phyloP scores from a whole-genome alignment of 92 coral and sea anemone species.

The Nematostella vectensis region DNA sequence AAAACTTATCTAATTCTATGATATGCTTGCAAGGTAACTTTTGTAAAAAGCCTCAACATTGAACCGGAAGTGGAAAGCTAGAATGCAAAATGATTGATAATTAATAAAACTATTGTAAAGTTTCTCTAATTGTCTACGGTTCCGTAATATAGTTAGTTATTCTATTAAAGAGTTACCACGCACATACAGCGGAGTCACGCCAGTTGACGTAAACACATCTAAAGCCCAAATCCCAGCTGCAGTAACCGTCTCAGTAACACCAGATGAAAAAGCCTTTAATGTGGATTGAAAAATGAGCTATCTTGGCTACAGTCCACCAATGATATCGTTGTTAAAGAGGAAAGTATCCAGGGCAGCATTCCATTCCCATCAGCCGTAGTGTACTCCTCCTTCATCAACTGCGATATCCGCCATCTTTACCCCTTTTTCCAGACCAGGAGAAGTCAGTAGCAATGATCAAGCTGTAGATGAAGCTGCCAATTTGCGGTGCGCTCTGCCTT shows the following conservation, averaged over 20 bases:
- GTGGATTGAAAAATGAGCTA: neutral
- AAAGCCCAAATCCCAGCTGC: slow-evolving; percentile 14
- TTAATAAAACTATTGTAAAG: too few species aligned
- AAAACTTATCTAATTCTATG: neutral
- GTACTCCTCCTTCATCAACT: neutral
- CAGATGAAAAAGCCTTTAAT: slow-evolving; percentile 8
- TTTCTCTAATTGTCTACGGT: neutral
- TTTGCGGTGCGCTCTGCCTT: too few species aligned
- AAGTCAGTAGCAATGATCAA: slow-evolving; percentile 1
- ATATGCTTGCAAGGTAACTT: neutral
- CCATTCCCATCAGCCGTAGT: neutral
- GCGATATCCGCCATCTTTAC: slow-evolving; percentile 1
- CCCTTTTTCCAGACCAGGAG: neutral
- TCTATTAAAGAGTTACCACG: slow-evolving; percentile 20
- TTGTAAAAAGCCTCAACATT: neutral
- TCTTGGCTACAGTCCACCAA: neutral
- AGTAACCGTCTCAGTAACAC: slow-evolving; percentile 1
- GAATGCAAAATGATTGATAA: neutral
- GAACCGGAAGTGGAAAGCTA: neutral
- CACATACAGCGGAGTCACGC: slow-evolving; percentile 24
- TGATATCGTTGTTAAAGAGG: neutral
- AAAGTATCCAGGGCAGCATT: neutral
- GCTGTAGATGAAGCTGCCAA: too few species aligned
- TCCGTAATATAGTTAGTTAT: neutral
- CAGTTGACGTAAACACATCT: slow-evolving; percentile 8